phyloP scores from a whole-genome alignment of 1,140 invertebrate species.

The Plectrocnemia conspersa region DNA sequence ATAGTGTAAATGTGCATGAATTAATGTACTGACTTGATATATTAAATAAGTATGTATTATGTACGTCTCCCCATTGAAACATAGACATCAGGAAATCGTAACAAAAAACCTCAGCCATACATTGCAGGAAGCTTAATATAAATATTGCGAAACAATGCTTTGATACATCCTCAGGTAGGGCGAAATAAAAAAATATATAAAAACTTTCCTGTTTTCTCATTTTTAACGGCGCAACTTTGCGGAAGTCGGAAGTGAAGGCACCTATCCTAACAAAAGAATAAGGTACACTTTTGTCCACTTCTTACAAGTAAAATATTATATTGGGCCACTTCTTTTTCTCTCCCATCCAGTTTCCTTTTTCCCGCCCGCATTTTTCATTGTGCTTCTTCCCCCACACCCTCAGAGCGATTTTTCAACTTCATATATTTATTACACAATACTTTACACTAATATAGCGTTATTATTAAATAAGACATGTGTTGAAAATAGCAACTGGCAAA shows the following conservation, averaged over 20 bases:
- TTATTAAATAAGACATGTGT: too few species aligned
- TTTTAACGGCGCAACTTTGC: constrained; percentile 26
- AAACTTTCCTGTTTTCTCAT: constrained; percentile 29
- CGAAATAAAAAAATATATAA: constrained; percentile 31
- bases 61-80: too few species aligned
- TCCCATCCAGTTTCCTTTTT: too few species aligned
- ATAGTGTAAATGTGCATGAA: too few species aligned
- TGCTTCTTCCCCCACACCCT: too few species aligned
- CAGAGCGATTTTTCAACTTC: too few species aligned
- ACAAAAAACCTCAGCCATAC: constrained; percentile 30
- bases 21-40: too few species aligned
- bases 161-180: constrained; percentile 32
- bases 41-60: too few species aligned
- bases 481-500: too few species aligned
- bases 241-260: constrained; percentile 15
- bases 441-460: too few species aligned
- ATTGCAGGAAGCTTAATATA: constrained; percentile 34
- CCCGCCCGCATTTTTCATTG: too few species aligned
- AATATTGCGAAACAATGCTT: constrained; percentile 36
- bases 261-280: constrained; percentile 32
- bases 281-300: constrained; percentile 25
- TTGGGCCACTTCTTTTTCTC: neutral
- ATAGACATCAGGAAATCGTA: constrained; percentile 31
- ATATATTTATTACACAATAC: too few species aligned
- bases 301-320: constrained; percentile 14